phyloP scores from a whole-genome alignment of 2,113 vertebrate species.

The Cercocebus atys region DNA sequence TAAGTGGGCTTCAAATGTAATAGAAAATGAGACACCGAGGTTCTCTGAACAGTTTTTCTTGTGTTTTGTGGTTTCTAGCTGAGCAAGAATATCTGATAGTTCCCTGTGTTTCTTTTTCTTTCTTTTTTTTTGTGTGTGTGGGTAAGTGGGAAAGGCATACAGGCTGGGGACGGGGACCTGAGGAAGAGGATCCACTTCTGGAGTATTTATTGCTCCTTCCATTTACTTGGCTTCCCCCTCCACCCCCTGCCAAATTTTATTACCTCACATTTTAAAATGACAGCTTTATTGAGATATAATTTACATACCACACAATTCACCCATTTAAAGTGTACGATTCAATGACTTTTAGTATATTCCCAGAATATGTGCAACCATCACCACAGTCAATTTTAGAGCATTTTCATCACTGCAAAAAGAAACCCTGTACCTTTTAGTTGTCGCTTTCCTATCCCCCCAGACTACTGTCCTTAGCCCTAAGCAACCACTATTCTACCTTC shows the following conservation, averaged over 20 bases:
- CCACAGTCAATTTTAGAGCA: not conserved
- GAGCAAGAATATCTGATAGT: not conserved
- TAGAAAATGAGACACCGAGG: not conserved
- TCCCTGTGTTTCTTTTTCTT: not conserved
- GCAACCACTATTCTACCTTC: not conserved
- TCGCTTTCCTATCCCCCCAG: not conserved
- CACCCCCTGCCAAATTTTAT: slow-evolving; percentile 17
- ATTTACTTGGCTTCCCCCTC: slow-evolving; percentile 12
- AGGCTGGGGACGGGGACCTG: not conserved
- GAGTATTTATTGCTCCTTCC: slow-evolving; percentile 11
- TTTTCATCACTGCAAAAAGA: slow-evolving; percentile 43
- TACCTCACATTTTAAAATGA: slow-evolving; percentile 43
- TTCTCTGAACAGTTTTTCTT: not conserved
- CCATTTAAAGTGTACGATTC: slow-evolving; percentile 28
- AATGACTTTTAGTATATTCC: slow-evolving; percentile 14
- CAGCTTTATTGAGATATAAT: slow-evolving; percentile 48
- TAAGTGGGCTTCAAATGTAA: not conserved
- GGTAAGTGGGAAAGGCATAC: not conserved
- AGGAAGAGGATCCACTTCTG: not conserved
- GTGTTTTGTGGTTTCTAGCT: not conserved
- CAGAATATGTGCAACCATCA: not conserved
- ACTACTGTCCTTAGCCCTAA: not conserved
- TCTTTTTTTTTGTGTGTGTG: not conserved
- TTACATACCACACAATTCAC: slow-evolving; percentile 13
- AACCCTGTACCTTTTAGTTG: not conserved